These are phyloP conservation scores for Melanotaenia boesemani DNA, from an alignment of 2,797 vertebrate genomes.

Conservation along the genomic window DNA sequence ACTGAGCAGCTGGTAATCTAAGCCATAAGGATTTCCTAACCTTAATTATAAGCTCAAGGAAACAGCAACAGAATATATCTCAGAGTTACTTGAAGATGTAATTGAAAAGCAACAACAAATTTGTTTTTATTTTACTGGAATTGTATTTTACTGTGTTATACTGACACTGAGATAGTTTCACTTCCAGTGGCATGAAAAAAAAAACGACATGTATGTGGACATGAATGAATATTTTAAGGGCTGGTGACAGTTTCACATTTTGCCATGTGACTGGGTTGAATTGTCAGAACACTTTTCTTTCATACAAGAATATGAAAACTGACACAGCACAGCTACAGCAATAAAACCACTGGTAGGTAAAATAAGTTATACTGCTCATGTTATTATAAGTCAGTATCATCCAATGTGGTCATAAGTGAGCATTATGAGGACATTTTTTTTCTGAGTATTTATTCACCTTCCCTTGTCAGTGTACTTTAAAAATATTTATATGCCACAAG, in stretches of 20 bases:
- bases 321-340: background rate
- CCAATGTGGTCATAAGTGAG: background rate
- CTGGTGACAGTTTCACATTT: background rate
- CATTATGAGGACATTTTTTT: background rate
- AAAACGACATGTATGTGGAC: background rate
- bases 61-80: background rate
- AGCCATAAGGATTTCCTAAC: background rate
- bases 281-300: background rate
- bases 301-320: background rate
- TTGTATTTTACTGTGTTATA: too few species aligned
- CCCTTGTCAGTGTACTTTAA: slow-evolving; percentile 31
- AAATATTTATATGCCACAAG: slow-evolving; percentile 30
- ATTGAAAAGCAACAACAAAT: background rate
- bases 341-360: background rate
- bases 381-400: background rate
- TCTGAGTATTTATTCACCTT: background rate
- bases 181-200: background rate
- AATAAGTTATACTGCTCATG: background rate
- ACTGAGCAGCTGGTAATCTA: background rate
- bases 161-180: background rate
- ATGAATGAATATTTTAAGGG: background rate
- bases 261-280: background rate
- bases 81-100: background rate
- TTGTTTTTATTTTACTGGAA: background rate
- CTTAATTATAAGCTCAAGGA: background rate